Evolutionary conservation across 1,140 invertebrate species (phyloP), one percentile per base, ranked within the genome.

Genomic region (Epicauta chinensis): DNA sequence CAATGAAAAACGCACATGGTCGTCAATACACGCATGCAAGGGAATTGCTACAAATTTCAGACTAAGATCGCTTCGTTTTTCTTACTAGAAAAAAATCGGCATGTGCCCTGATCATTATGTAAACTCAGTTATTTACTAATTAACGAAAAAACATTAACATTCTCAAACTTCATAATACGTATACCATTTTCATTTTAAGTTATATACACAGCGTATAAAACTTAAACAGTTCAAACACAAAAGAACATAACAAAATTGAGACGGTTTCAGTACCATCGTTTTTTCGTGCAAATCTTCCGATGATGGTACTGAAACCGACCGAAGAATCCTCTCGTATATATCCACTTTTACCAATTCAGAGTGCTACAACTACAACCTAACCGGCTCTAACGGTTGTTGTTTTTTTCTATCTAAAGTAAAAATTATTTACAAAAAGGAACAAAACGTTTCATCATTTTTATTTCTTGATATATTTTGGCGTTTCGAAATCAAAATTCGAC

Each of bases 351-450:
- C n/a, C n/a, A n/a, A n/a, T n/a, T n/a, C n/a, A n/a, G n/a, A n/a
- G n/a, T n/a, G n/a, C n/a, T n/a, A n/a, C n/a, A n/a, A n/a, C n/a
- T n/a, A n/a, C n/a, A n/a, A n/a, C n/a, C n/a, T n/a, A n/a, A n/a
- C n/a, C n/a, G n/a, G n/a, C n/a, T n/a, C n/a, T n/a, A n/a, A n/a
- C n/a, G n/a, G n/a, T n/a, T n/a, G n/a, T n/a, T n/a, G n/a, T n/a
- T n/a, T n/a, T n/a, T n/a, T n/a, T n/a, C n/a, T 45, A n/a, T 17
- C 53, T 43, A 43, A 49, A 55, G 31, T 55, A 40, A 39, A 49
- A 49, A 44, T 50, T 64, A 69, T 69, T 54, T 69, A 69, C 67
- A 69, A 66, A 62, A 68, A 69, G 65, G 67, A 67, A 69, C 65
- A 65, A 64, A 68, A 69, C 40, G 49, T 62, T 62, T 58, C 65